Conservation (phyloP, 2,888 invertebrate species). For the Torymus auratus region DNA sequence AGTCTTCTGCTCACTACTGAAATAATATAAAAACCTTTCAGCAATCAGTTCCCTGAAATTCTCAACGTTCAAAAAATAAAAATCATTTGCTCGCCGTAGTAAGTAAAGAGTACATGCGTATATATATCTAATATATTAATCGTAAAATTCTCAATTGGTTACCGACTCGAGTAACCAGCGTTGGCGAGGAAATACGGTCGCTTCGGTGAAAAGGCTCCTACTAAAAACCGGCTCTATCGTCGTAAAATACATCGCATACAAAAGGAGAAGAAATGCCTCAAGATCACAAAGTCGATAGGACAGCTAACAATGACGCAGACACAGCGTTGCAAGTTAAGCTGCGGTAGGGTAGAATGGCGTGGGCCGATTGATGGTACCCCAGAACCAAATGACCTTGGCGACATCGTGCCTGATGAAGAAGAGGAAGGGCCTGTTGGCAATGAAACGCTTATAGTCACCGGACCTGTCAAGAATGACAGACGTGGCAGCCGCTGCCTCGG, state of each 20-base stretch:
- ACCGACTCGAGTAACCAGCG: too few relatives aligned
- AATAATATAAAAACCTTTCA: conserved; percentile 3
- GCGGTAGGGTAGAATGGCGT: conserved; percentile 61
- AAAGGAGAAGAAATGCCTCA: conserved; percentile 9
- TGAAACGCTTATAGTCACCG: conserved; percentile 77
- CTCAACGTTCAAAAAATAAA: conserved; percentile 2
- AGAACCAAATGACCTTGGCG: conserved; percentile 83
- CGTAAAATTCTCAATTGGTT: too few relatives aligned
- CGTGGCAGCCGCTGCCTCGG: conserved; percentile 85
- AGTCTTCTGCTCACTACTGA: neutral
- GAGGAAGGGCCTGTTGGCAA: conserved; percentile 84
- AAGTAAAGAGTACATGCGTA: conserved; percentile 4
- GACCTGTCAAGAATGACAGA: conserved; percentile 79
- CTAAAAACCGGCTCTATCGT: too few relatives aligned
- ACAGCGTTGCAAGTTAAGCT: neutral
- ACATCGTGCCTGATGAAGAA: conserved; percentile 85
- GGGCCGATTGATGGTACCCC: conserved; percentile 83
- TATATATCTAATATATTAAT: neutral
- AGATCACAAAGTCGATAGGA: conserved; percentile 11
- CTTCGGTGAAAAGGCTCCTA: too few relatives aligned
- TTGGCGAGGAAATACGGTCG: neutral
- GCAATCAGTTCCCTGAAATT: neutral
- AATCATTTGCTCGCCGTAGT: neutral
- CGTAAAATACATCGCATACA: neutral
- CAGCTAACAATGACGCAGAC: neutral